Base-by-base conservation (phyloP, 2,888 invertebrate genomes). In the Pelosia muscerda region DNA sequence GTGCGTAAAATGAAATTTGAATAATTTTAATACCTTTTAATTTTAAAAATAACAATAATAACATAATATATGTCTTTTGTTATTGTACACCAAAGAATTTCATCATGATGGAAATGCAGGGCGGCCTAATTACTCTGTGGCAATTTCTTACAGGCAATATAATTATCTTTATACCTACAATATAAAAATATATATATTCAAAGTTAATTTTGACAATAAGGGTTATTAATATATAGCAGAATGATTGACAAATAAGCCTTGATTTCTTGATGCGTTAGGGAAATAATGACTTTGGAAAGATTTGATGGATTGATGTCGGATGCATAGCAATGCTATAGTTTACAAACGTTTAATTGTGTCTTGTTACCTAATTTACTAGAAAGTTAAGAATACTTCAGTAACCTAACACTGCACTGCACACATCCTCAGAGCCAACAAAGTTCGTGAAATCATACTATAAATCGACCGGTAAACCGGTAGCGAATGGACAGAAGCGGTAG, bases 401-500 rank as follows among this genome's bases (percentile, higher is more conserved):
- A 42, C 38, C 2, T 38, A 38, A 38, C 9, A 31, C 31, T 1
- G 8, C 34, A n/a, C n/a, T n/a, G n/a, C n/a, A 31, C 31, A 49
- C 2, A 49, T 49, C 49, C 8, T n/a, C n/a, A n/a, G n/a, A 49
- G n/a, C 49, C n/a, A n/a, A 49, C 49, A 61, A 26, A 53, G 53
- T 22, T 22, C 38, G 11, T 19, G 4, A 31, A 22, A 54, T 25
- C 23, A 63, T 22, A 63, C 63, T 2, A 13, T 49, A n/a, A 28
- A 28, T 19, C 25, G 58, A 31, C 53, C 34, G 1, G 28, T 58
- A 65, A 58, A 60, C 34, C 60, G 23, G 38, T 3, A 5, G 22
- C 54, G 60, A 66, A 66, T 61, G 11, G 59, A 65, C 28, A 10
- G 59, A 54, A 25, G 53, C n/a, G n/a, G 31, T 53, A 25, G 23